Evolutionary conservation across 2,888 invertebrate species (phyloP), one percentile per base, ranked within the genome.

Genomic region (Iselma pallidipennis): DNA sequence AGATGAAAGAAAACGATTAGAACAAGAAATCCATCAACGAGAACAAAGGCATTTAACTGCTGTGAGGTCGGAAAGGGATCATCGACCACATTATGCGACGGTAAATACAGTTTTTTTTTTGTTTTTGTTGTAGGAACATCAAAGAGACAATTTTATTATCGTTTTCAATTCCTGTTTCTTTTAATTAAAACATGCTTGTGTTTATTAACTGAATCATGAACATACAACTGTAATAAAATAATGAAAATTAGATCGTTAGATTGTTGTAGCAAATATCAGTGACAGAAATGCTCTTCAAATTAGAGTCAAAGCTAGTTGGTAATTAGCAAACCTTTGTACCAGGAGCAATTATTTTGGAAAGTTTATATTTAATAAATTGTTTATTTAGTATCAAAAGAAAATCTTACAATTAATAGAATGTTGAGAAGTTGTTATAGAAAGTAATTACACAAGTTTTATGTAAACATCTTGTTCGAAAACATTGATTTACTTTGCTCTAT

Each of bases 1-100:
- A 59, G 80, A 80, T 6, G 81, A 82, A 59, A 74, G 81, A 29
- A 81, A 81, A 68, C 70, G 80, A 31, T 71, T 66, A 10, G 80
- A 79, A 65, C 80, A 80, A 59, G 80, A 82, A 59, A 75, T 77
- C 59, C 80, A 78, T 65, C 81, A 80, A 59, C 72, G 78, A 59
- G 77, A 78, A 58, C 79, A 80, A 60, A 75, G 81, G 63, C 81
- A 81, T 68, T 66, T 80, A 69, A 68, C 72, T 49, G 73, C 72
- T 49, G 73, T 75, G 53, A 67, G 78, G 57, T 71, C 71, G 23
- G 80, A 80, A 12, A 69, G 80, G 57, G 81, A 81, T 57, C 72
- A 74, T 52, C 70, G 80, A 61, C 66, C 71, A n/a, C 80, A 78
- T 67, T 80, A 78, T 59, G 53, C 72, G 42, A 57, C 69, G 42